Base-by-base conservation (phyloP, 2,113 vertebrate species). In the Phyllostomus discolor region DNA sequence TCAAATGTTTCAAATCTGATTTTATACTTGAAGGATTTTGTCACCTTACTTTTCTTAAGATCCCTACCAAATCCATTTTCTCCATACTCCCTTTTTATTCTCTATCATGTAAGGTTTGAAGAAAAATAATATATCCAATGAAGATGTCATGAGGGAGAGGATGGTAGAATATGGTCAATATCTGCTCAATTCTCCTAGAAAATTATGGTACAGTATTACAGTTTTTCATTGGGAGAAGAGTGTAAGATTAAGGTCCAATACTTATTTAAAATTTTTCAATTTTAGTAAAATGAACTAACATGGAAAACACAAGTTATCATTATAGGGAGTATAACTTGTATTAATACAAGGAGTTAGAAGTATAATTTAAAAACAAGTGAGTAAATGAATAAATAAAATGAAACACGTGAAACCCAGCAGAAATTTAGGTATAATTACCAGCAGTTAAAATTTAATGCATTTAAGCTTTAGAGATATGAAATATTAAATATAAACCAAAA, bases 1-100 rank as follows among this genome's bases (percentile, higher is more conserved):
- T 92, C 70, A 90, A 92, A 52, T 89, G n/a, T 90, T 96, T 93
- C 80, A 86, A 95, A 97, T 95, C 92, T 86, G 67, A 86, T 95
- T 96, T 94, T 96, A 89, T 82, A 43, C 90, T 62, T 79, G 43
- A 95, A 92, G 50, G 35, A 94, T 84, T 72, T 86, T 79, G 64
- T 52, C 17, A 72, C 17, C 26, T 82, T 95, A 91, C 22, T 85
- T 95, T 94, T 43, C 22, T 95, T 73, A 94, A 95, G 48, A 31
- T 89, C 84, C 26, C 78, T 92, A 91, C 35, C 91, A 92, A 90
- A 92, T 83, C 41, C 16, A 70, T 8, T 84, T 86, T 80, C 15
- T 66, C 67, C 26, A 8, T 38, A 69, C 72, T 57, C 48, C 28
- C 7, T 54, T 33, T 33, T 59, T 64, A 24, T 33, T 38, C 26